phyloP scores from a whole-genome alignment of 2,797 vertebrate genomes.

The Artibeus jamaicensis region DNA sequence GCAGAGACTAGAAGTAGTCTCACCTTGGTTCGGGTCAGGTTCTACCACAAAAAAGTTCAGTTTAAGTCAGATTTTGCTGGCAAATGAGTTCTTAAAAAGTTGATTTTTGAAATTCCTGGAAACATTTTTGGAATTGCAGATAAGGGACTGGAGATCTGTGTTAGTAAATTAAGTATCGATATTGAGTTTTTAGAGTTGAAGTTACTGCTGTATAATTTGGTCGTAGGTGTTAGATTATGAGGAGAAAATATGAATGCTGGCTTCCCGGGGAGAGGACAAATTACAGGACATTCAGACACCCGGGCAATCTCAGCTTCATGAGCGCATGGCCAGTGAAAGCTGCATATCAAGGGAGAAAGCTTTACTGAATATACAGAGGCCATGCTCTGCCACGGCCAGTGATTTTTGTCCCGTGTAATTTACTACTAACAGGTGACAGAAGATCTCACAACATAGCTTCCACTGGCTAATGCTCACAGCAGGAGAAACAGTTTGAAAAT shows the following conservation, averaged over 20 bases:
- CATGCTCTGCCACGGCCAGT: neutral
- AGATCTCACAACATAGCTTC: neutral
- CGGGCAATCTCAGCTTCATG: neutral
- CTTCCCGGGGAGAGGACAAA: neutral
- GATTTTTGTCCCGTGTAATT: neutral
- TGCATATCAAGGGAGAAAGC: neutral
- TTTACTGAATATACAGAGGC: neutral
- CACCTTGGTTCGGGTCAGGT: neutral
- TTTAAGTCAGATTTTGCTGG: neutral
- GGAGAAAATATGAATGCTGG: neutral
- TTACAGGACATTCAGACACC: neutral
- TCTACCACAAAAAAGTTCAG: neutral
- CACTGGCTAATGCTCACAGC: neutral
- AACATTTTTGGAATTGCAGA: neutral
- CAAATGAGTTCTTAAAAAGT: neutral
- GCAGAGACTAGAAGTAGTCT: neutral
- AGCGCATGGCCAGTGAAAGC: neutral
- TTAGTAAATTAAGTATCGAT: neutral
- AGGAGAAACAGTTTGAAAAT: constrained; percentile 20
- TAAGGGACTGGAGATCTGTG: neutral
- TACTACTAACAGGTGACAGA: neutral
- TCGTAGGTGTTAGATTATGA: neutral
- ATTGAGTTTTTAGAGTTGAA: neutral
- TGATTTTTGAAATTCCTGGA: neutral
- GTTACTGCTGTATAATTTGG: neutral